phyloP scores from a whole-genome alignment of 2,113 vertebrate genomes.

The Scomber japonicus region DNA sequence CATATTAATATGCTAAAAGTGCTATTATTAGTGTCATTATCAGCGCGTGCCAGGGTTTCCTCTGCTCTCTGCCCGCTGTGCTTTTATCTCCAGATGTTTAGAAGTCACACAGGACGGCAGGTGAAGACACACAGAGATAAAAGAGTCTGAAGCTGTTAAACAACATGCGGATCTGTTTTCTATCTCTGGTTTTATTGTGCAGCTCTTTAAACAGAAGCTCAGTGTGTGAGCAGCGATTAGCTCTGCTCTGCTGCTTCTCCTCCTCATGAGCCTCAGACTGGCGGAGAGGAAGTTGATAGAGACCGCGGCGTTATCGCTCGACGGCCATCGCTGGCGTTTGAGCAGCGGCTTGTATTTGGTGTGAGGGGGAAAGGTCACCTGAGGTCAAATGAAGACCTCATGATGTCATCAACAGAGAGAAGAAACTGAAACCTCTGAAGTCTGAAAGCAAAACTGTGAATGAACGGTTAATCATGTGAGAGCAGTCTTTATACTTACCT shows the following conservation, averaged over 20 bases:
- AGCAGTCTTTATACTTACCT: too few relatives aligned
- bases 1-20: conserved; percentile 42
- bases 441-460: too few relatives aligned
- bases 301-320: background rate
- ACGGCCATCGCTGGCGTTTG: conserved; percentile 31
- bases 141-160: too few relatives aligned
- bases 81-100: background rate
- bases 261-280: conserved; percentile 24
- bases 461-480: too few relatives aligned
- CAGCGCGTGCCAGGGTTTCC: conserved; percentile 9
- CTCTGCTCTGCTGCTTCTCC: conserved; percentile 34
- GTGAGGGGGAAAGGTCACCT: background rate
- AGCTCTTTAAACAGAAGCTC: background rate
- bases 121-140: too few relatives aligned
- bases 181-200: background rate
- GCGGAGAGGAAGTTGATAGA: conserved; percentile 47
- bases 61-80: background rate
- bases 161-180: too few relatives aligned
- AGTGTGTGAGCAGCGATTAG: conserved; percentile 18
- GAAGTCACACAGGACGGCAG: too few relatives aligned
- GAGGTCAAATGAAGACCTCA: background rate
- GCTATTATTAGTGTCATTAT: conserved; percentile 35
- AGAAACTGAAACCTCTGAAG: too few relatives aligned
- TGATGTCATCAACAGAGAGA: too few relatives aligned
- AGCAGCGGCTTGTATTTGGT: background rate